Evolutionary conservation across 2,113 vertebrate genomes (phyloP), one percentile per base, ranked within the genome.

Genomic region (Thalassarche chlororhynchos): DNA sequence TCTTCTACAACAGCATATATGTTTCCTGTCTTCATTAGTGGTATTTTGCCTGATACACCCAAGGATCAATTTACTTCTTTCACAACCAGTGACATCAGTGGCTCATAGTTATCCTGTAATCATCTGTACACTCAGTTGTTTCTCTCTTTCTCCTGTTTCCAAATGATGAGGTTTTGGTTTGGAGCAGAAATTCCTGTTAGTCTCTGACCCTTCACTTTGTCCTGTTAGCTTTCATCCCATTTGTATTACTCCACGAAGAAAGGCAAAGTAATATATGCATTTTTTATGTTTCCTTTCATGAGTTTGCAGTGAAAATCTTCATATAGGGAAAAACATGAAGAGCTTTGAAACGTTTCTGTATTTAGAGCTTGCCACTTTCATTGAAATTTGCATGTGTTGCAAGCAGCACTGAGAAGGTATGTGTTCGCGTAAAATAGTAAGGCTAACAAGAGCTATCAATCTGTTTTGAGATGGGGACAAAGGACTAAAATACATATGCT

Each of bases 31-130:
- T 69, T 82, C 71, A 16, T 80, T 86, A 46, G 46, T 58, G 68
- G 29, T 68, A 38, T 96, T 93, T 82, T 65, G 21, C 61, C 49
- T 72, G 81, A 87, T 93, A 91, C 74, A 72, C 62, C 78, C 82
- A 88, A 80, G 57, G 87, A 76, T 94, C 75, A 72, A 54, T 94
- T 93, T 87, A 49, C 49, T 83, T 91, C 87, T 93, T 97, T 97
- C 54, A 72, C 70, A 96, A 62, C 25, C 36, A 26, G 44, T 91
- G 65, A 44, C 77, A 72, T 24, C 10, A 32, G 57, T 85, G 32
- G 65, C 34, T 95, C 61, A 13, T 57, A 90, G 82, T 89, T 89
- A 87, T 20, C 44, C 34, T 90, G 19, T 83, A 72, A 85, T 88
- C 65, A 79, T 87, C 24, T 71, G 78, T 82, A 94, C 51, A 49